Evolutionary conservation across 2,797 vertebrate species (phyloP).

Genomic region (Dendrocincla tyrannina): DNA sequence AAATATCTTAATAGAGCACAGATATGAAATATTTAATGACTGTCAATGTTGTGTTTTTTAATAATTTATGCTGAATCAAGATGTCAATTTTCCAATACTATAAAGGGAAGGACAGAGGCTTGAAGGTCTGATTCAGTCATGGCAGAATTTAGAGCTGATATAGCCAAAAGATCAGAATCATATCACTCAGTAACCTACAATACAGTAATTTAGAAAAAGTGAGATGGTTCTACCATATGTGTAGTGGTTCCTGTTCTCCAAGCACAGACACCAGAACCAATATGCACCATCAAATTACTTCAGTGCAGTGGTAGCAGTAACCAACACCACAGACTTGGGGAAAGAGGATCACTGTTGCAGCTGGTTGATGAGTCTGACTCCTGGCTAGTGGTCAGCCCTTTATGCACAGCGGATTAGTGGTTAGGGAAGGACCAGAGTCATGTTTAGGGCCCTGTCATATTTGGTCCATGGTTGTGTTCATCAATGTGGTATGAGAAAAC

Average conservation of each 20-base stretch:
- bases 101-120: background rate
- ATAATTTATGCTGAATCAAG: background rate
- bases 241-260: background rate
- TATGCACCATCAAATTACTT: background rate
- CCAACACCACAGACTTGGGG: no score
- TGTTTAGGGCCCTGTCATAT: no score
- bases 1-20: background rate
- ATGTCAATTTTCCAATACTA: background rate
- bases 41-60: background rate
- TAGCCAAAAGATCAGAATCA: background rate
- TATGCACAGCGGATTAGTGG: background rate
- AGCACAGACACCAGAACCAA: background rate
- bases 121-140: background rate
- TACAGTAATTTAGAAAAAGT: background rate
- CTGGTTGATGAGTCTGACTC: background rate
- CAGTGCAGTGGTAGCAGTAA: accelerated
- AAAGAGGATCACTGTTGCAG: background rate
- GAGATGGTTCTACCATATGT: accelerated
- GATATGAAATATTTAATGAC: background rate
- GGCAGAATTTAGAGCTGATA: background rate
- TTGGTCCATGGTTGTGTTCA: no score
- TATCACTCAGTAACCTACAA: background rate
- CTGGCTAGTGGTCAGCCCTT: background rate
- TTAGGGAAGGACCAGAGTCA: no score
- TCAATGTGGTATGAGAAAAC: no score